Base-by-base conservation (phyloP, 2,888 invertebrate genomes). In the Eumerus sabulonum region DNA sequence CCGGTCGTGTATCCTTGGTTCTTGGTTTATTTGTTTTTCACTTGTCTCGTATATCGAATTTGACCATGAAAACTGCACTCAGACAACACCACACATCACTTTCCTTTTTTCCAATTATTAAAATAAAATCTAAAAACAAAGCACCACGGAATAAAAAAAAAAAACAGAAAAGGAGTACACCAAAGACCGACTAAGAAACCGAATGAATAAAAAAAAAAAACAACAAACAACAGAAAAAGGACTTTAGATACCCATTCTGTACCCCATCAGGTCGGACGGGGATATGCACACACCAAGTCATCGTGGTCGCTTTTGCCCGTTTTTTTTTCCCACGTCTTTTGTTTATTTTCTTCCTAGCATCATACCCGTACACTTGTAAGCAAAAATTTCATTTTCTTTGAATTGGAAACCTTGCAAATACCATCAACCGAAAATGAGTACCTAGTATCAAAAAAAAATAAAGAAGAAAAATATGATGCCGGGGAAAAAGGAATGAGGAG, bases 31-130 rank as follows among this genome's bases (percentile, higher is more conserved):
- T 79, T 79, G 50, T 27, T 2, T 27, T 27, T 27, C 27, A 27
- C 27, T 27, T 27, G 27, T 27, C 27, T 27, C 7, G 27, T 27
- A 27, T 27, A 4, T 27, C 27, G 48, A 67, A 48, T 64, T 64
- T 79, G 79, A 79, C 79, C 79, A 74, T 79, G 79, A 79, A 79
- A 64, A 74, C 56, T 57, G 44, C 60, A 72, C 79, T 64, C 57
- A 48, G 66, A 50, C 63, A 76, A 79, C 73, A 77, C 67, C 68
- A 73, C 77, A 63, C 77, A 79, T 53, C 74, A 79, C 79, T 79
- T 79, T 74, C 74, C 64, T 79, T 79, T 27, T 79, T 79, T 56
- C 50, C 68, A 74, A 72, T 63, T 76, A 70, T 67, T n/a, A 63
- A 67, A 70, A 82, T 47, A 66, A 82, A 76, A 70, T 27, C 27